Conservation (phyloP, 1,140 invertebrate genomes). For the Camponotus vicinus region DNA sequence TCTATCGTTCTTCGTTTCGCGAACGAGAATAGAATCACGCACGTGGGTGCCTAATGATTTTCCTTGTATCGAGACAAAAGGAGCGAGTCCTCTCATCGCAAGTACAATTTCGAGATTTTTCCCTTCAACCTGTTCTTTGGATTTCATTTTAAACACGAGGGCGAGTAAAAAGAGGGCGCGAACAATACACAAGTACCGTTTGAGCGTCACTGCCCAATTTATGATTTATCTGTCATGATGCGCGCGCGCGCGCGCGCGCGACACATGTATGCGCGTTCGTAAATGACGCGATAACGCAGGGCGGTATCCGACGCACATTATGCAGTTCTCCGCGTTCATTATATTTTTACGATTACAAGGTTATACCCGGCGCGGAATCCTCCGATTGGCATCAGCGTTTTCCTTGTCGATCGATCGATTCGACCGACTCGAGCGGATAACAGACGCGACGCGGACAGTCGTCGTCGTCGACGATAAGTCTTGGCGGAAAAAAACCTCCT, state of each 20-base stretch:
- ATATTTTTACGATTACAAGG: conserved; percentile 78
- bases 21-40: not conserved
- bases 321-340: conserved; percentile 76
- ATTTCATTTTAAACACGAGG: not conserved
- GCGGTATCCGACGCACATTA: conserved; percentile 71
- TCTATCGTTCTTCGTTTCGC: not conserved
- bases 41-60: not conserved
- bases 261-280: conserved; percentile 23
- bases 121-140: not conserved
- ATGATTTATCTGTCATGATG: conserved; percentile 78
- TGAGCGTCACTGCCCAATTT: conserved; percentile 80
- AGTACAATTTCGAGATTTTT: not conserved
- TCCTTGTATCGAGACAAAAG: not conserved
- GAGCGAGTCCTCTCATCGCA: not conserved
- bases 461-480: conserved; percentile 36
- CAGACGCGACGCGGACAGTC: conserved; percentile 35
- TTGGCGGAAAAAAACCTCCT: conserved; percentile 30
- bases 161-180: not conserved
- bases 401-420: conserved; percentile 56
- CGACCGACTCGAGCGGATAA: conserved; percentile 24
- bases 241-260: conserved; percentile 62
- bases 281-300: conserved; percentile 67
- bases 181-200: conserved; percentile 40
- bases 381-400: conserved; percentile 60
- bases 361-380: conserved; percentile 53